Conservation (phyloP, 1,140 invertebrate species). For the Heliconius nattereri region DNA sequence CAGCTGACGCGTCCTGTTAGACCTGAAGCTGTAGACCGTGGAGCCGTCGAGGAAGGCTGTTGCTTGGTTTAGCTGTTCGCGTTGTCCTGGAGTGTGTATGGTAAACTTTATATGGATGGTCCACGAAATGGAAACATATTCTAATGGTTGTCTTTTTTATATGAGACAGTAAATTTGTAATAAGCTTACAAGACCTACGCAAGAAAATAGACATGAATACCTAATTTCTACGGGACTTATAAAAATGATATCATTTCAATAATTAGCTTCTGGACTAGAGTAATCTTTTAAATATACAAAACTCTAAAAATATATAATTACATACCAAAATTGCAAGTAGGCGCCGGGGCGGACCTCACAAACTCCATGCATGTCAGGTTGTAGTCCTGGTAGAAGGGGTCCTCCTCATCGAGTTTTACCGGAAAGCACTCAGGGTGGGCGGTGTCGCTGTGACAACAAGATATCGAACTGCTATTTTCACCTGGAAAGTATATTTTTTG, state of each 20-base stretch:
- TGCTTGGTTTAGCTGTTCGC: slow-evolving; percentile 95
- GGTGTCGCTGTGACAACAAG: slow-evolving; percentile 80
- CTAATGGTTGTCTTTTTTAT: too few relatives aligned
- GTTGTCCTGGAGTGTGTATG: slow-evolving; percentile 81
- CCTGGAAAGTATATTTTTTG: slow-evolving; percentile 53
- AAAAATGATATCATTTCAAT: too few relatives aligned
- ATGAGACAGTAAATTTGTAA: too few relatives aligned
- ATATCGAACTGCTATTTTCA: slow-evolving; percentile 84
- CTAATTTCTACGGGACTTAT: too few relatives aligned
- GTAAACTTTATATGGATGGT: background rate
- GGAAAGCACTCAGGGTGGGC: slow-evolving; percentile 92
- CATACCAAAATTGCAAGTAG: slow-evolving; percentile 89
- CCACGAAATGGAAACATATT: too few relatives aligned
- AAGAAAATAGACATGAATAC: too few relatives aligned
- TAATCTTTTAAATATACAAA: slow-evolving; percentile 36
- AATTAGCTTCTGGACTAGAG: too few relatives aligned
- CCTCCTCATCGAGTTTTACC: slow-evolving; percentile 84
- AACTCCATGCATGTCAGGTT: slow-evolving; percentile 91
- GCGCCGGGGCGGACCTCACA: slow-evolving; percentile 91
- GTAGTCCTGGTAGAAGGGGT: slow-evolving; percentile 85
- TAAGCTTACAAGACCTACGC: too few relatives aligned
- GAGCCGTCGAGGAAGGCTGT: slow-evolving; percentile 96
- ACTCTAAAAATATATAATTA: background rate
- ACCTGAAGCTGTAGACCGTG: slow-evolving; percentile 88
- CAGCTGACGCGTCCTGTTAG: slow-evolving; percentile 79